A percentile compares a stretch with the other conserved stretches of the same genome.
Evolutionary conservation across 2,113 vertebrate genomes (phyloP).

Genomic region (Mus pahari): DNA sequence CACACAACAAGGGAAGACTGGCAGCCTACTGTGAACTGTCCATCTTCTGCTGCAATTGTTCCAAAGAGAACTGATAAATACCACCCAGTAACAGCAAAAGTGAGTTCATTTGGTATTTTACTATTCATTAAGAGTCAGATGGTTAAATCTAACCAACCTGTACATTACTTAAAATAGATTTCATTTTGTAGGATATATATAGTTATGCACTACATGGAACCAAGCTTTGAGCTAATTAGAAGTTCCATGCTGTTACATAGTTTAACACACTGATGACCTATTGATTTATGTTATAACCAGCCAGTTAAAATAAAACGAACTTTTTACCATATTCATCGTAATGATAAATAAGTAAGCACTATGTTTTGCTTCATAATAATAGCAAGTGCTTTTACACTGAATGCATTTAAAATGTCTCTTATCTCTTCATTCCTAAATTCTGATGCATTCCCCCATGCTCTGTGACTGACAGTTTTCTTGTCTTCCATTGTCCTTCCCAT

Average conservation of each 20-base stretch:
- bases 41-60: not conserved
- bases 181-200: not conserved
- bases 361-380: not conserved
- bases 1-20: not conserved
- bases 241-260: not conserved
- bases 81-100: not conserved
- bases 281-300: not conserved
- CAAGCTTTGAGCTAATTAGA: conserved; percentile 11
- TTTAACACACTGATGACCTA: not conserved
- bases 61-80: not conserved
- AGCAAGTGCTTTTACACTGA: not conserved
- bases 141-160: not conserved
- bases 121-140: not conserved
- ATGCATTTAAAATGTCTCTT: not conserved
- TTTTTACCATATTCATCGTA: not conserved
- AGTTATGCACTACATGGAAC: not conserved
- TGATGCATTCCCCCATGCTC: not conserved
- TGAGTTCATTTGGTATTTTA: not conserved
- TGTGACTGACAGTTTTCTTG: not conserved
- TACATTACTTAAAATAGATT: not conserved
- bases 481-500: not conserved
- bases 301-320: not conserved
- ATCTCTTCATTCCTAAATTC: not conserved
- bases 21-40: not conserved
- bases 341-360: not conserved